These are phyloP conservation scores for Nemurella pictetii DNA, from an alignment of 2,888 invertebrate species.

Conservation along the genomic window DNA sequence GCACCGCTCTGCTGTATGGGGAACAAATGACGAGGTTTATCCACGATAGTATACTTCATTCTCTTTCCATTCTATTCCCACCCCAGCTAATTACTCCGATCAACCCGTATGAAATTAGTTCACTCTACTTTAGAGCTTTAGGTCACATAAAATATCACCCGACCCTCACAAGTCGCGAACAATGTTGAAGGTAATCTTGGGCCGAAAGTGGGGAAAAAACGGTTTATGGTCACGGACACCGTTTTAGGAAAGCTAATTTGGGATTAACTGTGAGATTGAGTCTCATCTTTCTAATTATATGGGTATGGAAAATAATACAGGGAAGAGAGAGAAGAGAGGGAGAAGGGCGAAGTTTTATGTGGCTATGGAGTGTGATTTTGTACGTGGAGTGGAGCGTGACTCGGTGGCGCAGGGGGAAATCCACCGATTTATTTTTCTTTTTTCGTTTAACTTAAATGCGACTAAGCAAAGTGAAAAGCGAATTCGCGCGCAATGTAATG, in stretches of 20 bases:
- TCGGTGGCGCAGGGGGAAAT: background rate
- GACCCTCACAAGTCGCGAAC: background rate
- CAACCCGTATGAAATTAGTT: constrained; percentile 32
- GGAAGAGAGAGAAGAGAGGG: background rate
- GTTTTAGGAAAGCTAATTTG: background rate
- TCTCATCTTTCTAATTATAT: background rate
- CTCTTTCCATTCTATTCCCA: constrained; percentile 3
- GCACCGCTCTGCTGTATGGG: background rate
- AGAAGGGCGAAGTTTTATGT: too few species aligned
- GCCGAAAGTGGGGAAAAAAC: background rate
- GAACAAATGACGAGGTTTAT: constrained; percentile 29
- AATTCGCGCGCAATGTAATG: background rate
- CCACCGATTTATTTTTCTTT: background rate
- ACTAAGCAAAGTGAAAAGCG: background rate
- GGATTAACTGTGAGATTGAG: background rate
- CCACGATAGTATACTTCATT: constrained; percentile 30
- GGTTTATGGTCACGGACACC: background rate
- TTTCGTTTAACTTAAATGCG: background rate
- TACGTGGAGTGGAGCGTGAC: background rate
- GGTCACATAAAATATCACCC: constrained; percentile 21
- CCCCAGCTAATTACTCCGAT: constrained; percentile 29
- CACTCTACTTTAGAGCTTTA: constrained; percentile 15
- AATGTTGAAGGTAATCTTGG: background rate
- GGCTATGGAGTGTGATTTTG: background rate
- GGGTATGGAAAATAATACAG: background rate